phyloP scores from a whole-genome alignment of 2,113 vertebrate genomes.

The Elephantulus edwardii region DNA sequence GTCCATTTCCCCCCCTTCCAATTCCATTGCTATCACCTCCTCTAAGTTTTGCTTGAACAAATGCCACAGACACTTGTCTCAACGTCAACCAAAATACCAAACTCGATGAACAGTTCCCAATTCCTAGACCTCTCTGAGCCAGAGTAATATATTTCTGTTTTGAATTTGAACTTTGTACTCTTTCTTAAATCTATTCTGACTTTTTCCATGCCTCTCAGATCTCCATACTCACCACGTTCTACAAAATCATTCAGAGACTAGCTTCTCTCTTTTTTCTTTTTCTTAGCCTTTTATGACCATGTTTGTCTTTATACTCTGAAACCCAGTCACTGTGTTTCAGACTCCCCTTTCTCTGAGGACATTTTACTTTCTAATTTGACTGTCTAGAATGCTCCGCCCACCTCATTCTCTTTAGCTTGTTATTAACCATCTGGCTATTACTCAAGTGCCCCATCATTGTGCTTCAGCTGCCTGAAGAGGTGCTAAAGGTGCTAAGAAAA shows the following conservation, averaged over 20 bases:
- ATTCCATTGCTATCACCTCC: rapidly evolving
- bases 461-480: background rate
- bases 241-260: background rate
- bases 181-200: background rate
- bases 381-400: rapidly evolving
- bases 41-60: background rate
- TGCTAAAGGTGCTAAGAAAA: rapidly evolving
- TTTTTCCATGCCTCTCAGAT: background rate
- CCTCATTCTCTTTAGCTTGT: background rate
- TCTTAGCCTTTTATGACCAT: rapidly evolving
- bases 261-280: background rate
- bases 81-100: background rate
- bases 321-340: rapidly evolving
- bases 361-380: background rate
- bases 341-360: background rate
- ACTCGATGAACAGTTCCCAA: background rate
- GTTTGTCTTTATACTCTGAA: background rate
- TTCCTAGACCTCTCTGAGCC: background rate
- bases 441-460: background rate
- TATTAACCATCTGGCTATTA: background rate
- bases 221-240: background rate
- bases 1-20: background rate
- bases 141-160: slow-evolving; percentile 8
- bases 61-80: rapidly evolving
- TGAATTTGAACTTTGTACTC: background rate